Percentiles rank a stretch among this genome's conserved stretches.
Conservation (phyloP, 2,113 vertebrate species). For the Pygoscelis antarcticus region DNA sequence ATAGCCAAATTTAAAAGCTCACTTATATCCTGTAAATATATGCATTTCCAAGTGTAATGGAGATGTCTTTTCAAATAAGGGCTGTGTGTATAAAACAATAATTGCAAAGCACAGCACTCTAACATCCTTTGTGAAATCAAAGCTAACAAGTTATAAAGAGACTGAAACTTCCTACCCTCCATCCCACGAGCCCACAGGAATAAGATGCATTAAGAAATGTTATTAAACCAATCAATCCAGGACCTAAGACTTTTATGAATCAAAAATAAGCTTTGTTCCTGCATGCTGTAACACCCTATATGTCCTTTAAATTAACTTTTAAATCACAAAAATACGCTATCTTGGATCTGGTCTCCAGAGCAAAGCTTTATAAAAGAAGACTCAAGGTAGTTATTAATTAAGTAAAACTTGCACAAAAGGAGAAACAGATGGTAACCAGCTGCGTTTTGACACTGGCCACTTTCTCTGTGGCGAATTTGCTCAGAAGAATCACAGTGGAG, state of each 20-base stretch:
- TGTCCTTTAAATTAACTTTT: constrained; percentile 13
- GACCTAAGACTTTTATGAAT: not conserved
- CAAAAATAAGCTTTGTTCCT: not conserved
- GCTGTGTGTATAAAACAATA: not conserved
- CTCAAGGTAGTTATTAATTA: not conserved
- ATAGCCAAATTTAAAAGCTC: not conserved
- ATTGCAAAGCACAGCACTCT: not conserved
- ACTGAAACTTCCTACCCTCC: not conserved
- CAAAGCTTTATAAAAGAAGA: not conserved
- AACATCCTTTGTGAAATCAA: not conserved
- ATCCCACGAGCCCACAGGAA: not conserved
- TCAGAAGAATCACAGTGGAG: not conserved
- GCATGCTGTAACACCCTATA: not conserved
- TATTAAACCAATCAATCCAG: constrained; percentile 59
- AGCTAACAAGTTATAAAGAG: not conserved
- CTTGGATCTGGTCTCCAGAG: not conserved
- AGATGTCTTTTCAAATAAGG: not conserved
- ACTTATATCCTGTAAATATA: not conserved
- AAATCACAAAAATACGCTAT: not conserved
- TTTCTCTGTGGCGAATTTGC: not conserved
- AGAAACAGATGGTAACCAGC: not conserved
- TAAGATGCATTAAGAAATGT: constrained; percentile 1
- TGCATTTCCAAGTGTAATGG: not conserved
- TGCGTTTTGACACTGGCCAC: not conserved
- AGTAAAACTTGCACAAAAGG: not conserved